phyloP scores from a whole-genome alignment of 2,888 invertebrate species.

The Lithodes maja region DNA sequence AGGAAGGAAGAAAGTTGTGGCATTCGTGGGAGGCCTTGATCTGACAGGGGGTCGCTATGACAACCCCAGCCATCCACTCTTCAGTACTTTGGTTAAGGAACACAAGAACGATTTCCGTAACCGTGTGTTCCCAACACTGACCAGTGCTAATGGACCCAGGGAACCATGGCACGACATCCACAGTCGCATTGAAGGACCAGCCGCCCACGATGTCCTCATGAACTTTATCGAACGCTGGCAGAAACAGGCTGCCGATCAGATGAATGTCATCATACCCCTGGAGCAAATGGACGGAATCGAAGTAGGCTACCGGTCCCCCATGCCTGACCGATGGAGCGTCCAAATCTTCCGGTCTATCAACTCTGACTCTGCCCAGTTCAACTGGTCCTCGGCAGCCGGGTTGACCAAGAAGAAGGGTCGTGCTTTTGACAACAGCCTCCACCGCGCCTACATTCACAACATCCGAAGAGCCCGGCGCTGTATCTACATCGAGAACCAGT shows the following conservation, averaged over 20 bases:
- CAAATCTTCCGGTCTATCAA: slow-evolving; percentile 71
- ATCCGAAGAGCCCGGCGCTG: slow-evolving; percentile 70
- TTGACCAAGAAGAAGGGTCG: slow-evolving; percentile 68
- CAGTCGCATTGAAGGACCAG: slow-evolving; percentile 69
- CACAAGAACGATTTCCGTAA: slow-evolving; percentile 70
- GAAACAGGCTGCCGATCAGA: slow-evolving; percentile 65
- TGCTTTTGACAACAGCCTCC: slow-evolving; percentile 70
- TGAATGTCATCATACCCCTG: slow-evolving; percentile 47
- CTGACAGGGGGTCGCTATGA: slow-evolving; percentile 71
- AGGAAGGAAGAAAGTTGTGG: slow-evolving; percentile 65
- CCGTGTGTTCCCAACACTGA: slow-evolving; percentile 64
- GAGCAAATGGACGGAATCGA: slow-evolving; percentile 57
- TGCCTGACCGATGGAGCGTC: slow-evolving; percentile 61
- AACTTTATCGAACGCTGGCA: slow-evolving; percentile 71
- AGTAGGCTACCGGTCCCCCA: slow-evolving; percentile 60
- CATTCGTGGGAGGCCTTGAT: slow-evolving; percentile 71
- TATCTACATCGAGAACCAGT: slow-evolving; percentile 71
- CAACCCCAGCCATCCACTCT: slow-evolving; percentile 70
- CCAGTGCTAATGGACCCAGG: slow-evolving; percentile 65
- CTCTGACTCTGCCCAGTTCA: slow-evolving; percentile 68
- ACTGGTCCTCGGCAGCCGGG: slow-evolving; percentile 61
- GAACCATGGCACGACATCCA: slow-evolving; percentile 71
- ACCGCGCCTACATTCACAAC: slow-evolving; percentile 68
- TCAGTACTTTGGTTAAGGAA: slow-evolving; percentile 57
- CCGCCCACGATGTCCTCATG: slow-evolving; percentile 65